Evolutionary conservation across 2,797 vertebrate genomes (phyloP).

Genomic region (Chaetodon trifasciatus): DNA sequence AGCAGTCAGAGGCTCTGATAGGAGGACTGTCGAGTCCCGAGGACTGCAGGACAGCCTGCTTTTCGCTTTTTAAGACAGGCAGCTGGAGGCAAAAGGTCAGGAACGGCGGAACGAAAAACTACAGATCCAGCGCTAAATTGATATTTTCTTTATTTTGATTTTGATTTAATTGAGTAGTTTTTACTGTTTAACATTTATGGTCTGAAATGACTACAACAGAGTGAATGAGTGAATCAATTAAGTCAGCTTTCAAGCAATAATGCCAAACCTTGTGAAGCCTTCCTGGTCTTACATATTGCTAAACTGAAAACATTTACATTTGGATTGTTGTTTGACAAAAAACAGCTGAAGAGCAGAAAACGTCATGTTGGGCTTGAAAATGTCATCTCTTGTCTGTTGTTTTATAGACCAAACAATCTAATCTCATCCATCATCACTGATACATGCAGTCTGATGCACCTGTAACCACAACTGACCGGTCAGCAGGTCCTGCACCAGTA

Average conservation of each 20-base stretch:
- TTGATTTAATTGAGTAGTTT: no score
- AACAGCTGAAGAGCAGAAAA: neutral
- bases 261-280: neutral
- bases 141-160: no score
- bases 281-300: neutral
- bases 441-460: no score
- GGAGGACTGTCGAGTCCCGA: constrained; percentile 35
- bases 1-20: constrained; percentile 27
- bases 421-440: no score
- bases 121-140: no score
- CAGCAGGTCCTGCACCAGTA: neutral
- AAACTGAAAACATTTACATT: neutral
- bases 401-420: neutral
- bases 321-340: neutral
- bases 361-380: neutral
- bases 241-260: no score
- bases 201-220: neutral
- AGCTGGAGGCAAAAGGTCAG: neutral
- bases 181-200: neutral
- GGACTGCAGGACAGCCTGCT: neutral
- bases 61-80: neutral
- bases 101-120: neutral
- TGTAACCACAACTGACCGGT: neutral
- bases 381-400: neutral
- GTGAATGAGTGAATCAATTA: neutral